A percentile compares a stretch with the other conserved stretches of the same genome.
Evolutionary conservation across 2,113 vertebrate species (phyloP).

Genomic region (Plectropomus leopardus): DNA sequence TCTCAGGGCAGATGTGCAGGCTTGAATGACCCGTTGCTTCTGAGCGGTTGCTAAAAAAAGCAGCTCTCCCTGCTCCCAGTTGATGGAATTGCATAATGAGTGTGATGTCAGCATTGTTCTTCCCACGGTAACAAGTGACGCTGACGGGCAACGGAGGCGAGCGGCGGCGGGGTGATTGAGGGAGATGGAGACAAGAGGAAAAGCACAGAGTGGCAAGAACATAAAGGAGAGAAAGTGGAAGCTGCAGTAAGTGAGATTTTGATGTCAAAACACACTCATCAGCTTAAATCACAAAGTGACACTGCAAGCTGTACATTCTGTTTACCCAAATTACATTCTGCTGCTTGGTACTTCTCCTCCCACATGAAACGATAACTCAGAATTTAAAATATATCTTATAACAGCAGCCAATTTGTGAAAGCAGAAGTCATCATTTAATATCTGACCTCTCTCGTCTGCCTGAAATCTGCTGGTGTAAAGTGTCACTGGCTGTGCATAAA

Average conservation of each 20-base stretch:
- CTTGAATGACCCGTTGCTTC: slow-evolving; percentile 52
- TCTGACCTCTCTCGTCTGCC: not conserved
- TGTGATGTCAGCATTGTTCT: slow-evolving; percentile 79
- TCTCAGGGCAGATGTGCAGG: slow-evolving; percentile 55
- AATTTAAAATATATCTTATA: not conserved
- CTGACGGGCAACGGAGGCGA: slow-evolving; percentile 19
- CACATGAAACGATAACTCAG: slow-evolving; percentile 10
- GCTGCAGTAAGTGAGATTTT: not conserved
- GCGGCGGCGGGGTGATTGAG: not conserved
- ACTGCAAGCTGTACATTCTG: slow-evolving; percentile 6
- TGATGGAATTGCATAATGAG: slow-evolving; percentile 77
- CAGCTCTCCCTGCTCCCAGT: slow-evolving; percentile 6
- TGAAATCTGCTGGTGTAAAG: slow-evolving; percentile 2
- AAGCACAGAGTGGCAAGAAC: slow-evolving; percentile 16
- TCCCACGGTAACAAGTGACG: slow-evolving; percentile 76
- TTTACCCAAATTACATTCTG: slow-evolving; percentile 12
- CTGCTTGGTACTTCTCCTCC: not conserved
- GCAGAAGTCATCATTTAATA: slow-evolving; percentile 9
- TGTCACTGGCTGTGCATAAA: slow-evolving; percentile 1
- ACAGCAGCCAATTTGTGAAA: not conserved
- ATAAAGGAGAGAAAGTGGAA: slow-evolving; percentile 25
- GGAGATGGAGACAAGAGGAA: slow-evolving; percentile 9
- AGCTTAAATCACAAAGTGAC: slow-evolving; percentile 20
- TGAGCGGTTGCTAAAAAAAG: slow-evolving; percentile 72
- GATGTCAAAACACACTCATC: not conserved